Conservation (phyloP, 2,888 invertebrate genomes). For the Embidobia sp. region DNA sequence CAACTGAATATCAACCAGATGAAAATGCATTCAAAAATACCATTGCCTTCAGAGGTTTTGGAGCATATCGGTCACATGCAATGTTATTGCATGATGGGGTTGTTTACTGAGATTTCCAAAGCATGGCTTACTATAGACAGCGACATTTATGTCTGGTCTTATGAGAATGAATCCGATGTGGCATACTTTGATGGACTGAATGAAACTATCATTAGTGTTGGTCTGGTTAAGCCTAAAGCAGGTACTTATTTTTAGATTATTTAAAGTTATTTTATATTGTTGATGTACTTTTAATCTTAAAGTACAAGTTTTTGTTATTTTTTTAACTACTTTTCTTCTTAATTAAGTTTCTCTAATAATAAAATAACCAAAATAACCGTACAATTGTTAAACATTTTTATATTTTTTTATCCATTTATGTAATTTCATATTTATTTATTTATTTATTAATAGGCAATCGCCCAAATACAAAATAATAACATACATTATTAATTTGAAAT, state of each 20-base stretch:
- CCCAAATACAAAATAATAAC: too few relatives aligned
- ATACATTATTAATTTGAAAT: too few relatives aligned
- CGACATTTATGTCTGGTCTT: conserved; percentile 99
- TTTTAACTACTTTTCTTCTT: too few relatives aligned
- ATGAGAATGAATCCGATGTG: conserved; percentile 95
- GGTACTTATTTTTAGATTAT: conserved; percentile 81
- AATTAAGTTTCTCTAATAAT: too few relatives aligned
- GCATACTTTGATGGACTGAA: conserved; percentile 98
- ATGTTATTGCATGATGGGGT: conserved; percentile 97
- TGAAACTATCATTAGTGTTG: conserved; percentile 96
- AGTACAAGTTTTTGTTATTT: background rate
- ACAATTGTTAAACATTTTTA: too few relatives aligned
- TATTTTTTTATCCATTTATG: too few relatives aligned
- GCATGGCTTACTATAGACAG: conserved; percentile 99
- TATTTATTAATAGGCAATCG: too few relatives aligned
- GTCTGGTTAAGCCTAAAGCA: conserved; percentile 92
- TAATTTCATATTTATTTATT: too few relatives aligned
- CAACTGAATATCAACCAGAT: conserved; percentile 87
- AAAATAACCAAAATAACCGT: too few relatives aligned
- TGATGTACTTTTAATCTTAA: too few relatives aligned
- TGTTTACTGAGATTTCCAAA: conserved; percentile 97
- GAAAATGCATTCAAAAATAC: conserved; percentile 90
- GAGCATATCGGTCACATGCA: conserved; percentile 98
- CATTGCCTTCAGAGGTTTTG: conserved; percentile 95
- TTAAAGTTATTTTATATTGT: background rate